Conservation (phyloP, 2,113 vertebrate species). For the Suricata suricatta region DNA sequence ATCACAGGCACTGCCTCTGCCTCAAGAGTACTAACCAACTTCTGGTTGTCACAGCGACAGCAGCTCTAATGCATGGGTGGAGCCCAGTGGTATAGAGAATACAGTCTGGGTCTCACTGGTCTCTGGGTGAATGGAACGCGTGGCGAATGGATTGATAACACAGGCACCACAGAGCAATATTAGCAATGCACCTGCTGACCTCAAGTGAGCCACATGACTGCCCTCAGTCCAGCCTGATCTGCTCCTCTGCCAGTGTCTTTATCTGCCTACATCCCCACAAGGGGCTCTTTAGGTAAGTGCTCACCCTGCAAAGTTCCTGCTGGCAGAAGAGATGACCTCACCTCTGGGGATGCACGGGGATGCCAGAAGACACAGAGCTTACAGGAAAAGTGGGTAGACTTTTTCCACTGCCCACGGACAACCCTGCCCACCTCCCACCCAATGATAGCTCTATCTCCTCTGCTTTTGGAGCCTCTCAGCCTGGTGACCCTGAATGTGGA, state of each 20-base stretch:
- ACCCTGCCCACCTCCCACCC: background rate
- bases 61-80: background rate
- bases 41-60: background rate
- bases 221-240: background rate
- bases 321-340: background rate
- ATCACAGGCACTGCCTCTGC: background rate
- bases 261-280: background rate
- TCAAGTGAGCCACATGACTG: background rate
- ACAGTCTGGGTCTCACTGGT: background rate
- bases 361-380: background rate
- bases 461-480: background rate
- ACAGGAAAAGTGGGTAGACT: background rate
- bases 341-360: background rate
- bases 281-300: background rate
- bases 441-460: background rate
- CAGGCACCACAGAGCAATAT: background rate
- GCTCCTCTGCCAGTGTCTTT: background rate
- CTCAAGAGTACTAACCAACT: background rate
- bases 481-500: background rate
- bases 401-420: background rate
- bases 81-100: rapidly evolving
- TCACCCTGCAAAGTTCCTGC: background rate
- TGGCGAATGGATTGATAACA: background rate
- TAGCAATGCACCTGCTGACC: background rate
- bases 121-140: background rate